These are phyloP conservation scores for Lasius fuliginosus DNA, from an alignment of 2,888 invertebrate genomes.

Conservation along the genomic window DNA sequence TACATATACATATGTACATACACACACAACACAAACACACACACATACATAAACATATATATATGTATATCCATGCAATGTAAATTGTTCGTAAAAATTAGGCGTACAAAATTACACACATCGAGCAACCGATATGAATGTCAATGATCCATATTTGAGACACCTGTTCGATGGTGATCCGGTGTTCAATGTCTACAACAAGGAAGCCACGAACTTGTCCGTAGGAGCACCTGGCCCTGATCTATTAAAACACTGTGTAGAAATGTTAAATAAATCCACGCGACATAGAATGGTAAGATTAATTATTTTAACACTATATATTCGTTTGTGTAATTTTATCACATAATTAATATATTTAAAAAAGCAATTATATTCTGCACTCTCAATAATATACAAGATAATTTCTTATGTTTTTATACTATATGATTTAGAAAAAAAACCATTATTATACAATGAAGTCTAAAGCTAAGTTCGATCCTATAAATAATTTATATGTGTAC, in stretches of 20 bases:
- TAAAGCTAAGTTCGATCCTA: not conserved
- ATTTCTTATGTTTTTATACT: not conserved
- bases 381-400: not conserved
- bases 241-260: conserved; percentile 86
- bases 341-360: not conserved
- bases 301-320: conserved; percentile 3
- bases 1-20: too few species aligned
- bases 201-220: conserved; percentile 86
- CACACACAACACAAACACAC: too few species aligned
- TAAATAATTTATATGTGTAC: not conserved
- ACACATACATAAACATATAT: not conserved
- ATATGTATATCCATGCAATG: not conserved
- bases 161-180: conserved; percentile 87
- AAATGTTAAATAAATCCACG: conserved; percentile 86
- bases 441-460: not conserved
- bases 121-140: conserved; percentile 59
- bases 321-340: not conserved
- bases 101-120: not conserved
- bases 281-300: conserved; percentile 86
- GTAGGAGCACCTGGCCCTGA: conserved; percentile 88
- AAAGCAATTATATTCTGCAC: not conserved
- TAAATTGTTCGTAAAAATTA: conserved; percentile 6
- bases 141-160: conserved; percentile 81
- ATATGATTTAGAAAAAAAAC: not conserved
- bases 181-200: conserved; percentile 86